Percentiles rank a stretch among this genome's conserved stretches.
These are phyloP conservation scores for Microtus ochrogaster DNA, from an alignment of 2,113 vertebrate genomes.

Conservation along the genomic window DNA sequence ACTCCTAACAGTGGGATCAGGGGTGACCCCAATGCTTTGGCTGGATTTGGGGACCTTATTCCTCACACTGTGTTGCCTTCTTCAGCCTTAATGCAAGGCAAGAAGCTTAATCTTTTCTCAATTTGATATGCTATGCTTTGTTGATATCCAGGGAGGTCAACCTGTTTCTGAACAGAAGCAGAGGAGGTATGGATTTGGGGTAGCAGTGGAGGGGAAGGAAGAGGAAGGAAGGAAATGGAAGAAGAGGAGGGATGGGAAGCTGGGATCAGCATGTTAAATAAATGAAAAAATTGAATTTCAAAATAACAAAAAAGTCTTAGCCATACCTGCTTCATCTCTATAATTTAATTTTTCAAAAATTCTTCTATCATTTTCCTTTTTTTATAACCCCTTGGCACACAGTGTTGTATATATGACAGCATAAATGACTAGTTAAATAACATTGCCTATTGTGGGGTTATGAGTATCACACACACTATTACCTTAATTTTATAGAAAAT, in stretches of 20 bases:
- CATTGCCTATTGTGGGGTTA: neutral
- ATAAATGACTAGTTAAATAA: neutral
- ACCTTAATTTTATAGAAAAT: neutral
- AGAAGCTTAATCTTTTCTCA: neutral
- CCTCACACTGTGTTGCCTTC: neutral
- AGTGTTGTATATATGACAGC: neutral
- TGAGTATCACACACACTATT: neutral
- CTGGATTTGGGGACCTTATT: neutral
- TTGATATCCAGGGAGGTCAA: neutral
- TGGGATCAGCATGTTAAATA: neutral
- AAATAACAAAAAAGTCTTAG: neutral
- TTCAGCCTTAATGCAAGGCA: neutral
- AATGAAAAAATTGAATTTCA: neutral
- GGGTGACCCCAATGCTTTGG: neutral
- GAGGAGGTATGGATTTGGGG: neutral
- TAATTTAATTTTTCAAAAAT: too few species aligned
- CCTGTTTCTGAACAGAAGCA: neutral
- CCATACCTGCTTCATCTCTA: neutral
- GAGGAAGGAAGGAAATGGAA: neutral
- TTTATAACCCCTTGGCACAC: rapidly evolving
- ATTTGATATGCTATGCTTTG: neutral
- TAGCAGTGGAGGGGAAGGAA: too few species aligned
- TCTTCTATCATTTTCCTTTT: too few species aligned
- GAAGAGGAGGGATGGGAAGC: neutral
- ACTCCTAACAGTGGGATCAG: neutral